These are phyloP conservation scores for Falco naumanni DNA, from an alignment of 2,797 vertebrate species.

Conservation along the genomic window DNA sequence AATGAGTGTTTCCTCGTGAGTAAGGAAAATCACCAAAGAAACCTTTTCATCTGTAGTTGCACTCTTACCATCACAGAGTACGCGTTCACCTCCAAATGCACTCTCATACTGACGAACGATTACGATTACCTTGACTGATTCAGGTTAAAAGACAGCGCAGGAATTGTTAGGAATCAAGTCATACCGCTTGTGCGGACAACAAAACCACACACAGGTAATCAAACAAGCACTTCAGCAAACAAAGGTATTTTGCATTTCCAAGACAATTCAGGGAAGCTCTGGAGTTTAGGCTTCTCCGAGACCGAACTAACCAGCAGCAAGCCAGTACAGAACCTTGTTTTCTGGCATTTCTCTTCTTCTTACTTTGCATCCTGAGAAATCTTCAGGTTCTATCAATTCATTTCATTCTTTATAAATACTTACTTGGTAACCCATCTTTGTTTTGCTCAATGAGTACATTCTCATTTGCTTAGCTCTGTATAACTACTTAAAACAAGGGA, in stretches of 20 bases:
- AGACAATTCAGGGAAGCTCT: not conserved
- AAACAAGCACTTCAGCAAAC: not conserved
- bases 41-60: fast-evolving
- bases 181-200: not conserved
- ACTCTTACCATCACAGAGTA: not conserved
- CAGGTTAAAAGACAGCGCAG: not conserved
- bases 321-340: fast-evolving
- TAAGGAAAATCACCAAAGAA: fast-evolving
- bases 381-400: not conserved
- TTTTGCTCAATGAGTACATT: not conserved
- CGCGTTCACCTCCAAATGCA: not conserved
- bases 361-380: not conserved
- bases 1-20: not conserved
- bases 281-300: not conserved
- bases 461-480: not conserved
- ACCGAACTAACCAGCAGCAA: not conserved
- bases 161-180: not conserved
- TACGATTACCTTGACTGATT: not conserved
- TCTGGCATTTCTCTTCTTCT: not conserved
- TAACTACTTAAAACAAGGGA: not conserved
- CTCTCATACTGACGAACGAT: not conserved
- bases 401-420: not conserved
- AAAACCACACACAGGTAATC: not conserved
- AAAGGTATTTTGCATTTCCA: not conserved
- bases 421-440: not conserved